A percentile compares a stretch with the other conserved stretches of the same genome.
These are phyloP conservation scores for Pyrgilauda ruficollis DNA, from an alignment of 2,113 vertebrate genomes.

Conservation along the genomic window DNA sequence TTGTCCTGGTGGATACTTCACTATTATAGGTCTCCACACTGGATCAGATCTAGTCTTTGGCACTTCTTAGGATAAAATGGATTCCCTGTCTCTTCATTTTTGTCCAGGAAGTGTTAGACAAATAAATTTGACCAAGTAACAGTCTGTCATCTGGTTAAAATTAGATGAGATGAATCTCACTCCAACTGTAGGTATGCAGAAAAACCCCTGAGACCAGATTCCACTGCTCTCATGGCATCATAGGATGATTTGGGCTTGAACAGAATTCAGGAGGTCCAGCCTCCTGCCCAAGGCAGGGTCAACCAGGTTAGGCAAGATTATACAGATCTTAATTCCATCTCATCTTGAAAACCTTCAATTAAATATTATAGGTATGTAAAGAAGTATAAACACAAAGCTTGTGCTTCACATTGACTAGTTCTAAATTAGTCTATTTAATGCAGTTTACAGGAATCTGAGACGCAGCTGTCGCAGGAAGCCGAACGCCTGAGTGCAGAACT, in stretches of 20 bases:
- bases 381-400: not conserved
- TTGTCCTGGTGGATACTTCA: not conserved
- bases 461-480: slow-evolving; percentile 80
- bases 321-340: not conserved
- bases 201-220: not conserved
- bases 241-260: not conserved
- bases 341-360: not conserved
- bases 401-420: not conserved
- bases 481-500: slow-evolving; percentile 73
- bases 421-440: not conserved
- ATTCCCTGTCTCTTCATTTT: not conserved
- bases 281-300: not conserved
- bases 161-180: not conserved
- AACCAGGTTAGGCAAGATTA: not conserved
- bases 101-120: not conserved
- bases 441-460: slow-evolving; percentile 86
- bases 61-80: not conserved
- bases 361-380: not conserved
- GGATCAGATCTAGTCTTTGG: not conserved
- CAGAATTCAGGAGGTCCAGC: not conserved
- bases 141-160: not conserved
- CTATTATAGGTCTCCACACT: rapidly evolving
- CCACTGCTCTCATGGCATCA: not conserved
- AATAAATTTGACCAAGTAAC: not conserved
- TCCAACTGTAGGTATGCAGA: not conserved